These are phyloP conservation scores for Chiridota heheva DNA, from an alignment of 35 echinoderm and acorn worm genomes.

Conservation along the genomic window DNA sequence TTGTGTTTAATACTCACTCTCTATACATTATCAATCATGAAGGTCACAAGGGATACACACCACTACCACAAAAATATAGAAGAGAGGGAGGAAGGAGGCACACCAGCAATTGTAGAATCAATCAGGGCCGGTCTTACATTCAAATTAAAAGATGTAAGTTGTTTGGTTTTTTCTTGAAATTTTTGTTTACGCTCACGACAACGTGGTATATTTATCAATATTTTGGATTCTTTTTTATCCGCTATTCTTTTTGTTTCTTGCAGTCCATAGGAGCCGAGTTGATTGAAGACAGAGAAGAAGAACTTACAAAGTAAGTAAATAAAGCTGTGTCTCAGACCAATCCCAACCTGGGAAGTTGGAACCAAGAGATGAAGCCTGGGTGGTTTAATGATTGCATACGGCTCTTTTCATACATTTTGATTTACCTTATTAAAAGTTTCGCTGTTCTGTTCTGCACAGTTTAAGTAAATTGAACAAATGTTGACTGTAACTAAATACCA, in stretches of 20 bases:
- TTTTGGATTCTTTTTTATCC: not conserved
- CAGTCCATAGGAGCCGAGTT: constrained; percentile 49
- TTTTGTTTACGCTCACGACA: not conserved
- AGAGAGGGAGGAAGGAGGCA: constrained; percentile 75
- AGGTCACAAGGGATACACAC: constrained; percentile 78
- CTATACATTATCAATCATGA: not conserved
- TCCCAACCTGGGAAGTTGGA: not conserved
- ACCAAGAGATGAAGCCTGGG: not conserved
- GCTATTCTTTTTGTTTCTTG: not conserved
- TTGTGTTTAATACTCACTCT: not conserved
- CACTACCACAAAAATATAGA: constrained; percentile 64
- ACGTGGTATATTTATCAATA: not conserved
- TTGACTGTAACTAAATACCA: too few species aligned
- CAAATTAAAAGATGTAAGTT: constrained; percentile 78
- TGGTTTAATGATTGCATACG: not conserved
- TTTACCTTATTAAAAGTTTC: not conserved
- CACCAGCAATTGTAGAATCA: constrained; percentile 81
- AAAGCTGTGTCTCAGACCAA: not conserved
- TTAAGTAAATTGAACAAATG: too few species aligned
- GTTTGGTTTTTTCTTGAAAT: not conserved
- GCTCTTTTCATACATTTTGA: not conserved
- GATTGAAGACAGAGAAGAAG: constrained; percentile 45
- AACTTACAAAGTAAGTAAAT: constrained; percentile 32
- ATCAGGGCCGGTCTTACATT: constrained; percentile 76
- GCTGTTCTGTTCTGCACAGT: not conserved